phyloP scores from a whole-genome alignment of 1,140 invertebrate species.

The Mercenaria mercenaria region DNA sequence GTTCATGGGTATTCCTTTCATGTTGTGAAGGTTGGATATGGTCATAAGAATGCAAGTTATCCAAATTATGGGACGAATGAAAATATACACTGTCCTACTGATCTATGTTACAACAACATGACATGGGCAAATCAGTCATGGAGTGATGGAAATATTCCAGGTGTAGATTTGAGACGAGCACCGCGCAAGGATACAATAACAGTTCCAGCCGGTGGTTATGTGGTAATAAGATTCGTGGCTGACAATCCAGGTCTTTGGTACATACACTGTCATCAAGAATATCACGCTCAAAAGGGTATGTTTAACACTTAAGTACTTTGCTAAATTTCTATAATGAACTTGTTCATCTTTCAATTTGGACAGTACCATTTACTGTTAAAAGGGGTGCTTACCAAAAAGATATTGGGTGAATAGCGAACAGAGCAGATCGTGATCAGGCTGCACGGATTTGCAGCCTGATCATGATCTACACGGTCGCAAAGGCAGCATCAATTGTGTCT shows the following conservation, averaged over 20 bases:
- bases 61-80: slow-evolving; percentile 70
- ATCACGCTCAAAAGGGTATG: background rate
- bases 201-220: slow-evolving; percentile 90
- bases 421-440: too few relatives aligned
- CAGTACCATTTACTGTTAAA: too few relatives aligned
- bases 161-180: slow-evolving; percentile 86
- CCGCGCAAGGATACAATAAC: slow-evolving; percentile 90
- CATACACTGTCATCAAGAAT: slow-evolving; percentile 74
- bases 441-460: too few relatives aligned
- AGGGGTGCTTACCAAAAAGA: too few relatives aligned
- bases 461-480: too few relatives aligned
- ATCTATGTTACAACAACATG: slow-evolving; percentile 64
- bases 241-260: slow-evolving; percentile 88
- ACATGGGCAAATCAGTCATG: slow-evolving; percentile 68
- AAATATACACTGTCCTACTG: slow-evolving; percentile 64
- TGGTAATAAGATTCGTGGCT: slow-evolving; percentile 90
- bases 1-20: slow-evolving; percentile 92
- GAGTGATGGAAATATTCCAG: slow-evolving; percentile 68
- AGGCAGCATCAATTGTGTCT: too few relatives aligned
- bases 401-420: too few relatives aligned
- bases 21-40: slow-evolving; percentile 88
- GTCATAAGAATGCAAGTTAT: slow-evolving; percentile 54
- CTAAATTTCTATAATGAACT: too few relatives aligned
- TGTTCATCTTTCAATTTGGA: too few relatives aligned
- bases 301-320: background rate